Evolutionary conservation across 2,113 vertebrate species (phyloP).

Genomic region (Scophthalmus maximus): DNA sequence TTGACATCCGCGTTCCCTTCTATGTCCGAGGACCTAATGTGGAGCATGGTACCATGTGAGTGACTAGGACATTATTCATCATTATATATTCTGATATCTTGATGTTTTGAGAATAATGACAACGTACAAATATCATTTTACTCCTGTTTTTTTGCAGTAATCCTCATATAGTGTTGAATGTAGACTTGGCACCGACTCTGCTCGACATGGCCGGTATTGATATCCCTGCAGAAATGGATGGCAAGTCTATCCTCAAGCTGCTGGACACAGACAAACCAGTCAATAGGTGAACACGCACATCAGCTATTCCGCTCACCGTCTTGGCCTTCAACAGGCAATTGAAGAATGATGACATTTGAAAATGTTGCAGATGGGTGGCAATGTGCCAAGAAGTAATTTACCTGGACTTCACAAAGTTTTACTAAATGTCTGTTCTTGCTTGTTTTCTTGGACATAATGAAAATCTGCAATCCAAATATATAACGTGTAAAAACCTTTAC

Average conservation of each 20-base stretch:
- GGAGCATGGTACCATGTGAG: constrained; percentile 93
- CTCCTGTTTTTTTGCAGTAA: constrained; percentile 81
- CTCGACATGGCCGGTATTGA: constrained; percentile 96
- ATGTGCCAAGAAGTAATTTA: neutral
- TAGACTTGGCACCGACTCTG: constrained; percentile 95
- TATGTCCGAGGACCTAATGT: constrained; percentile 94
- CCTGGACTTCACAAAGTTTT: neutral
- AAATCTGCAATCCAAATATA: constrained; percentile 20
- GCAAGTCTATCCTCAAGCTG: constrained; percentile 96
- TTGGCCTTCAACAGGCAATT: constrained; percentile 2
- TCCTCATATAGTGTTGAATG: constrained; percentile 93
- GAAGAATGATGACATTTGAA: constrained; percentile 5
- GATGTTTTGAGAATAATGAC: neutral
- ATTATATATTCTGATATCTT: neutral
- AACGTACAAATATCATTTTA: neutral
- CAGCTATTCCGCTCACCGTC: neutral
- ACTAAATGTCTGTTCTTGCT: neutral
- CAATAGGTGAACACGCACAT: constrained; percentile 86
- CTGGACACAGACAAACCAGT: constrained; percentile 89
- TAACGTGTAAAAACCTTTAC: constrained; percentile 9
- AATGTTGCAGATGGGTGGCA: neutral
- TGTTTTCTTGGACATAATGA: constrained; percentile 19
- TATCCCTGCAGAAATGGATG: constrained; percentile 95
- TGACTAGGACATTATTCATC: no score
- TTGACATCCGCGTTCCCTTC: constrained; percentile 97